Evolutionary conservation across 2,113 vertebrate genomes (phyloP).

Genomic region (Petrocephalus microphthalmus): DNA sequence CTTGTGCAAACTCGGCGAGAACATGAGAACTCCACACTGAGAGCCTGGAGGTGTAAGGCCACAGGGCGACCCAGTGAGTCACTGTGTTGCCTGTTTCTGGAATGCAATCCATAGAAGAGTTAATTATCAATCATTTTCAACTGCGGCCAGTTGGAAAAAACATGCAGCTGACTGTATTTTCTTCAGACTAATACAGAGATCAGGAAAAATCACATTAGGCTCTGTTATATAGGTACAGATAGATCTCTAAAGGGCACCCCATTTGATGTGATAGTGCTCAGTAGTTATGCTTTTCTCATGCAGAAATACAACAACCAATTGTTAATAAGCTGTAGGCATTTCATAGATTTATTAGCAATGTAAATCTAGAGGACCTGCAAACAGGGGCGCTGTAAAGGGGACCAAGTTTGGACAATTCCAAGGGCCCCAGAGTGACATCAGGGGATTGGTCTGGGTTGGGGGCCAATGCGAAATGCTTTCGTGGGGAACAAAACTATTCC

Average conservation of each 20-base stretch:
- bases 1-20: background rate
- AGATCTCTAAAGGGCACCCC: background rate
- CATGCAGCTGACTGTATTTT: background rate
- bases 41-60: background rate
- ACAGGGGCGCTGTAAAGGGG: background rate
- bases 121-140: background rate
- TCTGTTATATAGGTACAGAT: background rate
- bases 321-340: background rate
- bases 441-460: background rate
- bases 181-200: background rate
- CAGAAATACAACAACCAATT: background rate
- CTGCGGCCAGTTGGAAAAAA: background rate
- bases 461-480: background rate
- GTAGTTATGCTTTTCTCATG: background rate
- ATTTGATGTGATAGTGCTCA: background rate
- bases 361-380: background rate
- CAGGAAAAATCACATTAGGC: background rate
- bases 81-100: background rate
- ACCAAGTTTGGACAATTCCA: background rate
- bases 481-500: background rate
- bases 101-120: background rate
- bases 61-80: background rate
- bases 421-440: too few species aligned
- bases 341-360: background rate
- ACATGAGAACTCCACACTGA: background rate